phyloP scores from a whole-genome alignment of 2,113 vertebrate species.

The Sorex araneus region DNA sequence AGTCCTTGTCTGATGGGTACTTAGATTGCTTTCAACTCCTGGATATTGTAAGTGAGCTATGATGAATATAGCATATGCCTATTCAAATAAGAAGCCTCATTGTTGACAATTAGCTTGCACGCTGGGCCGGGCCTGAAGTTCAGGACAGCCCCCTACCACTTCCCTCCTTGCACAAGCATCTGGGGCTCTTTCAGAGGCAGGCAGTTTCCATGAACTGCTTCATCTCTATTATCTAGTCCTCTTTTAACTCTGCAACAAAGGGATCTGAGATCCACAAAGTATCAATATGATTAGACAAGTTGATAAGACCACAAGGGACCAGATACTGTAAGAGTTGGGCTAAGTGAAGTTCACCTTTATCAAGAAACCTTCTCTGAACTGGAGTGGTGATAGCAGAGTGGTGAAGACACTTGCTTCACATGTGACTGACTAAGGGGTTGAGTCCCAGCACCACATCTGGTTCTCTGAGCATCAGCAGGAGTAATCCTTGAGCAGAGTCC shows the following conservation, averaged over 20 bases:
- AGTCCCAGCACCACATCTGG: too few relatives aligned
- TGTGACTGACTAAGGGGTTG: too few relatives aligned
- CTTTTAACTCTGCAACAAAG: neutral
- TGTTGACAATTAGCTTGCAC: neutral
- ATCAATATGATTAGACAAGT: neutral
- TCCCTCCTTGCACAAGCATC: too few relatives aligned
- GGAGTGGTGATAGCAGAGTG: too few relatives aligned
- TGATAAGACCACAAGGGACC: neutral
- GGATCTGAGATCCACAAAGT: neutral
- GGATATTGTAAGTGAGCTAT: neutral
- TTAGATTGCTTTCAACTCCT: neutral
- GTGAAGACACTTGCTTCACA: too few relatives aligned
- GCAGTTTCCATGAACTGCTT: neutral
- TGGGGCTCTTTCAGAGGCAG: neutral
- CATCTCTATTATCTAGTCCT: neutral
- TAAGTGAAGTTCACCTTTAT: neutral
- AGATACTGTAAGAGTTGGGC: neutral
- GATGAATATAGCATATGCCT: neutral
- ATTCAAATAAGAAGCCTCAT: neutral
- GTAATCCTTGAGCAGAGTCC: too few relatives aligned
- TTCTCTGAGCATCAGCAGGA: too few relatives aligned
- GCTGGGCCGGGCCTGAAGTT: neutral
- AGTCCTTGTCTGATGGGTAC: neutral
- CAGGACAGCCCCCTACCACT: neutral
- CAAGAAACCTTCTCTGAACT: neutral